phyloP scores from a whole-genome alignment of 1,140 invertebrate species.

The Bombus fervidus region DNA sequence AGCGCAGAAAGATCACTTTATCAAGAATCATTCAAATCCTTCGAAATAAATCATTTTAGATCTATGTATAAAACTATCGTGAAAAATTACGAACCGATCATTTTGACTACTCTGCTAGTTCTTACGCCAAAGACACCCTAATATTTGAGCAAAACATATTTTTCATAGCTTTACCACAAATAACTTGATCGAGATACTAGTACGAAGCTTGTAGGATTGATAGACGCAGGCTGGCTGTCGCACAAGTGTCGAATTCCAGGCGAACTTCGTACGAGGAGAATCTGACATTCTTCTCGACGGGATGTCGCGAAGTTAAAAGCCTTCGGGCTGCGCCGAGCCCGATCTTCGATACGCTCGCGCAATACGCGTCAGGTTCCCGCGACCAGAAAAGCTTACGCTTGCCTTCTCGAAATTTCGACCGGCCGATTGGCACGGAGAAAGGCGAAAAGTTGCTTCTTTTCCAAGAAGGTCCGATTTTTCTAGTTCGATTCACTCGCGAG shows the following conservation, averaged over 20 bases:
- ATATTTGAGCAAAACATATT: neutral
- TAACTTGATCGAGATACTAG: neutral
- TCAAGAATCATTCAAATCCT: too few relatives aligned
- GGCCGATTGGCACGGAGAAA: neutral
- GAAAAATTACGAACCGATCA: neutral
- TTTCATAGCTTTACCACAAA: neutral
- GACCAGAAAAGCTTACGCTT: neutral
- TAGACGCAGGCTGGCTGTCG: neutral
- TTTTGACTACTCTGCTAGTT: neutral
- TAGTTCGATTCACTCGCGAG: neutral
- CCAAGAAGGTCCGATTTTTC: neutral
- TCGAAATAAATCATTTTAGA: too few relatives aligned
- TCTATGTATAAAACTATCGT: neutral
- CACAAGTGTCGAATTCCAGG: neutral
- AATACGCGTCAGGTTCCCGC: neutral
- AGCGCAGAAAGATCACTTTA: too few relatives aligned
- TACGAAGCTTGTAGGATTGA: neutral
- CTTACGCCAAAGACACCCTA: neutral
- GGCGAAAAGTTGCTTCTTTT: constrained; percentile 10
- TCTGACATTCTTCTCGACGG: neutral
- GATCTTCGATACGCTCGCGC: neutral
- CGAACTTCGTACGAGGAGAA: neutral
- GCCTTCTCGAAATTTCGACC: constrained; percentile 17
- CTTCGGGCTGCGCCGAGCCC: constrained; percentile 13
- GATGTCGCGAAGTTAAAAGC: constrained; percentile 7